Conservation (phyloP, 2,113 vertebrate species). For the Xiphophorus couchianus region DNA sequence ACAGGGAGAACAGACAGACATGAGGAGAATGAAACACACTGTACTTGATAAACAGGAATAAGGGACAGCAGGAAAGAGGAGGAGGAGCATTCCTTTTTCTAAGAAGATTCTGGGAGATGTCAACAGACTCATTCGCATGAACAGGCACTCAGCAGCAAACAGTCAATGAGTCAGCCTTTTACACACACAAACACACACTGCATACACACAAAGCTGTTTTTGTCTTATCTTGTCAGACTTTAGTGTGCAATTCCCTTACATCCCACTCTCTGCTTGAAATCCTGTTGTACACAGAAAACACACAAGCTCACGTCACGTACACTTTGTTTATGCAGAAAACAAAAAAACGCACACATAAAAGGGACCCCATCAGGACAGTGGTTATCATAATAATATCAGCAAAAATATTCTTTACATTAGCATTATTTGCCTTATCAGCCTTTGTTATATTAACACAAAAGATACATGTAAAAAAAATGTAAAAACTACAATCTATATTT, state of each 20-base stretch:
- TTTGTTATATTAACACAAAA: too few relatives aligned
- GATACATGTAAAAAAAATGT: too few relatives aligned
- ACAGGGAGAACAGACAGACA: conserved; percentile 1
- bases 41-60: conserved; percentile 34
- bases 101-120: conserved; percentile 54
- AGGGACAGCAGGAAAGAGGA: conserved; percentile 16
- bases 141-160: conserved; percentile 51
- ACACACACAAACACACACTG: conserved; percentile 16
- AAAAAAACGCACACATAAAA: neutral
- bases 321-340: neutral
- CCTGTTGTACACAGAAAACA: neutral
- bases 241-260: conserved; percentile 25
- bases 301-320: conserved; percentile 1
- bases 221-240: conserved; percentile 40
- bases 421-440: too few relatives aligned
- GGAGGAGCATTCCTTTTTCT: conserved; percentile 52
- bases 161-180: conserved; percentile 69
- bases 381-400: too few relatives aligned
- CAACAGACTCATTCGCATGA: conserved; percentile 71
- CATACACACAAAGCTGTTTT: neutral
- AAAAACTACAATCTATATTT: too few relatives aligned
- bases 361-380: too few relatives aligned
- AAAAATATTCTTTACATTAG: too few relatives aligned
- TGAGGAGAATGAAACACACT: neutral
- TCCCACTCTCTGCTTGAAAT: conserved; percentile 13